Evolutionary conservation across 2,113 vertebrate genomes (phyloP).

Genomic region (Alouatta palliata): DNA sequence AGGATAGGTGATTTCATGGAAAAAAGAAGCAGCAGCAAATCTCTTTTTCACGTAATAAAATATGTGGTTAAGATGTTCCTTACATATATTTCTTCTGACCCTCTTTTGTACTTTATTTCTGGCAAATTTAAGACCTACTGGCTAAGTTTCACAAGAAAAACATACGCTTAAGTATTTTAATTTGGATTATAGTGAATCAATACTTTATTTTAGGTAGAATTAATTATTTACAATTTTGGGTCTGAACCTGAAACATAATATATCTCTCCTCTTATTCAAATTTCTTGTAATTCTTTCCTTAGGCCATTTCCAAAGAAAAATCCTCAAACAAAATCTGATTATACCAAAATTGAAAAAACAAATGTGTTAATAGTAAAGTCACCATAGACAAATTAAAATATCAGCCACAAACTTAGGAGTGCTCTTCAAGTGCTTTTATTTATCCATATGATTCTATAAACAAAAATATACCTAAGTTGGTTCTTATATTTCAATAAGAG

Average conservation of each 20-base stretch:
- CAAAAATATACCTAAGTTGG: not conserved
- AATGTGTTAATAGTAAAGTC: not conserved
- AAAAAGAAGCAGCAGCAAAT: not conserved
- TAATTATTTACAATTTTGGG: conserved; percentile 10
- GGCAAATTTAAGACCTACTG: conserved; percentile 1
- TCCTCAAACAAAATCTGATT: conserved; percentile 9
- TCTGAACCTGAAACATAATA: not conserved
- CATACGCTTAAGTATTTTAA: not conserved
- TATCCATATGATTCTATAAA: not conserved
- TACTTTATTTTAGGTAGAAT: conserved; percentile 19
- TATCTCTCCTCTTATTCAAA: not conserved
- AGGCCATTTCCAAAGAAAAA: conserved; percentile 4
- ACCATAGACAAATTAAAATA: not conserved
- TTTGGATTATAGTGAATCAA: not conserved
- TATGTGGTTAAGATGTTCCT: not conserved
- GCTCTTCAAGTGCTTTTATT: not conserved
- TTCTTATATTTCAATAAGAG: not conserved
- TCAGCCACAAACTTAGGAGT: not conserved
- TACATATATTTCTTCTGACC: not conserved
- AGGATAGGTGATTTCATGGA: not conserved
- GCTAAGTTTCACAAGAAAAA: not conserved
- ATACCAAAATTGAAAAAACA: not conserved
- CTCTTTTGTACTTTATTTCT: not conserved
- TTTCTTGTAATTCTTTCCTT: not conserved
- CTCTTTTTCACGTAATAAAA: not conserved